Base-by-base conservation (phyloP, 2,888 invertebrate species). In the Xanthostigma xanthostigma region DNA sequence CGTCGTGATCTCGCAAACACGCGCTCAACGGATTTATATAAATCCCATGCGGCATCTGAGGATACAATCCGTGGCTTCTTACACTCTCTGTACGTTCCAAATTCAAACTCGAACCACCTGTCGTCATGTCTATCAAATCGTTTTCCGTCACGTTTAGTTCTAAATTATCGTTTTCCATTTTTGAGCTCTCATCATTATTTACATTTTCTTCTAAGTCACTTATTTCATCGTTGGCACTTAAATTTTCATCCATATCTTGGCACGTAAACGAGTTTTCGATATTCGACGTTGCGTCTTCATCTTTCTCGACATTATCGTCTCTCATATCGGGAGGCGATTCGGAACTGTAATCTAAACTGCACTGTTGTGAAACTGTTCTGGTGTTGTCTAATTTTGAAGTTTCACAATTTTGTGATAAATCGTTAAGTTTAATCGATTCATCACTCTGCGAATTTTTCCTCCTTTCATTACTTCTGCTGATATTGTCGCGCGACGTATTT, bases 361-460 rank as follows among this genome's bases (percentile, higher is more conserved):
- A 81, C 54, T 82, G 81, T 55, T 81, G 81, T 0, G 81, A 81
- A 34, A 81, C 78, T 0, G 79, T 80, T 27, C 79, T 67, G 72
- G 80, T 73, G 53, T 68, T 64, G 49, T 60, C 61, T 41, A 48
- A 54, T 53, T 37, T 27, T 49, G 39, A 41, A n/a, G 38, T 45
- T 27, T 49, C 45, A 2, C 40, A 39, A 9, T 44, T 39, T 39
- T 39, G 12, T 39, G 39, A 39, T 13, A 39, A 39, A 39, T 39
- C 39, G 8, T 39, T 14, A 27, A 27, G 27, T 27, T 27, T 27
- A 27, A 27, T 27, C 27, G 27, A 48, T 63, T 62, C 51, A 58
- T 59, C 27, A 44, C 54, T 45, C 59, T 59, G 40, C 54, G 58
- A 47, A 57, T 54, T 33, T 51, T 55, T 14, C 54, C 62, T 50